A percentile compares a stretch with the other conserved stretches of the same genome.
These are phyloP conservation scores for Psephotus haematonotus DNA, from an alignment of 2,113 vertebrate genomes.

Conservation along the genomic window DNA sequence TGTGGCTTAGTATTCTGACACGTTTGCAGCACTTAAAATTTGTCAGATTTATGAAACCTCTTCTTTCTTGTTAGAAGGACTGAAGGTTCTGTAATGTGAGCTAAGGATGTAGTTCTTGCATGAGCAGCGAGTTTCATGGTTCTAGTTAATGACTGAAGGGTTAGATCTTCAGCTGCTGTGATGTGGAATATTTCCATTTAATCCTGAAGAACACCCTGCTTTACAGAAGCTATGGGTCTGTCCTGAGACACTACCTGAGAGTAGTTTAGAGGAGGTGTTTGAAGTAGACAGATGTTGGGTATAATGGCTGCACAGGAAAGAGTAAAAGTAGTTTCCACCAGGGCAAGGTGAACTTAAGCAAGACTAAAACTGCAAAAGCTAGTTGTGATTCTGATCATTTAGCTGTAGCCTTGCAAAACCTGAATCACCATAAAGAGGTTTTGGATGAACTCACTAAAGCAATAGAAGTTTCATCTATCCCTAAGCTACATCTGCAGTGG, in stretches of 20 bases:
- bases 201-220: neutral
- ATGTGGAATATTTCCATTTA: neutral
- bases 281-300: neutral
- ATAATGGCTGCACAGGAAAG: neutral
- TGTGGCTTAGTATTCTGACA: neutral
- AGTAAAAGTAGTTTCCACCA: neutral
- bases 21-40: neutral
- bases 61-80: neutral
- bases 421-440: neutral
- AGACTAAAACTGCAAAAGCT: neutral
- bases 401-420: neutral
- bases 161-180: neutral
- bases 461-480: neutral
- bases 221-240: neutral
- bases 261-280: fast-evolving
- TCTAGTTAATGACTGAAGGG: neutral
- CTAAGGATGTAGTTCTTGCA: neutral
- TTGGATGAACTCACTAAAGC: constrained; percentile 26
- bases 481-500: neutral
- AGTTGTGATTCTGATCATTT: constrained; percentile 2
- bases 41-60: neutral
- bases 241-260: neutral
- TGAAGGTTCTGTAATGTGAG: neutral
- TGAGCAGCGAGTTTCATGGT: neutral
- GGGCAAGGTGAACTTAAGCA: neutral